Base-by-base conservation (phyloP, 2,888 invertebrate genomes). In the Caenorhabditis sp. region DNA sequence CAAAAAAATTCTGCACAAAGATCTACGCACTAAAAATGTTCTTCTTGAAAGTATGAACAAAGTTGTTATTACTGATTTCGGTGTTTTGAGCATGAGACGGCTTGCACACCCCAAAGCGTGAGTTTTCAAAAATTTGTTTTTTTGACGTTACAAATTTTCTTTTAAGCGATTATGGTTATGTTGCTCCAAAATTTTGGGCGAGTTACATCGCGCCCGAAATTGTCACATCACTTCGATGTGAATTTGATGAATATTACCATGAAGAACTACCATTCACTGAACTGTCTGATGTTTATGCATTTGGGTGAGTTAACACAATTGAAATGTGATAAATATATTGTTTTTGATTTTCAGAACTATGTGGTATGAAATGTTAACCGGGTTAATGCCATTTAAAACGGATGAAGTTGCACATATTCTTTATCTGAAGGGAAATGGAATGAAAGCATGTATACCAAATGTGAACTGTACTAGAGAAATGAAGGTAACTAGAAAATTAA, bases 201-300 rank as follows among this genome's bases (percentile, higher is more conserved):
- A 96, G 96, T 90, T 99, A 99, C 90, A 91, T 97, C 88, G 93
- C 97, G 68, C 97, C 99, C 10, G 99, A 99, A 91, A 91, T 99
- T 79, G 93, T 62, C 0, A 62, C 53, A 50, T 21, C 61, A 8
- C 17, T 75, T 8, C 43, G 53, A 1, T 62, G 66, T 1, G 64
- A 69, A 4, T 75, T 36, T 43, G 75, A 75, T 24, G 66, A 75
- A 21, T 62, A 60, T 36, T 61, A 72, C 21, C 31, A 60, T 23
- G 92, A 72, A 80, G 93, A 94, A 85, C 91, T 97, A 87, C 95
- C 96, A 73, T 99, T 97, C 90, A 93, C 94, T 63, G 93, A 93
- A 88, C 92, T 92, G 69, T 95, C 96, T 1, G 99, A 99, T 89
- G 93, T 97, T 36, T 99, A 95, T 90, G 95, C 99, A 53, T 99